Evolutionary conservation across 2,797 vertebrate genomes (phyloP).

Genomic region (Phrynocephalus forsythii): DNA sequence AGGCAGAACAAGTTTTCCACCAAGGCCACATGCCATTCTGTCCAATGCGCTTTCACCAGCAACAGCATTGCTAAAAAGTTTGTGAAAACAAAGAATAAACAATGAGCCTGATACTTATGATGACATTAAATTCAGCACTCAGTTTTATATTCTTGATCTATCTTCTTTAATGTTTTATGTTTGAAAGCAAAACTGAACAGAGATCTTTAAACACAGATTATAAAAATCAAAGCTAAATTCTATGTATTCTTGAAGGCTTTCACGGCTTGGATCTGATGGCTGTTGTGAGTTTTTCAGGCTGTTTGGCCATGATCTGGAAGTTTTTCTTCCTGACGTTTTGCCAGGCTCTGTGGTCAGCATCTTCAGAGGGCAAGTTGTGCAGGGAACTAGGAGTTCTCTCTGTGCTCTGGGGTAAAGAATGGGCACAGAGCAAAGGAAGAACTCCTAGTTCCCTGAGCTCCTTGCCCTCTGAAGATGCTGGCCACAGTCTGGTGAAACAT

Average conservation of each 20-base stretch:
- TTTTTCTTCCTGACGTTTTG: too few species aligned
- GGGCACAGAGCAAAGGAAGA: too few species aligned
- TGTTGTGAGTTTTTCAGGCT: too few species aligned
- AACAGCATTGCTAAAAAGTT: slow-evolving; percentile 89
- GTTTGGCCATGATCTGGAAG: too few species aligned
- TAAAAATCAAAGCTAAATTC: neutral
- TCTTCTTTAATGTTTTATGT: neutral
- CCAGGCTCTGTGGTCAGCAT: too few species aligned
- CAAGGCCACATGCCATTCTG: slow-evolving; percentile 96
- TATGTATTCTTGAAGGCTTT: neutral
- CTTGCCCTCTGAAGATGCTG: too few species aligned
- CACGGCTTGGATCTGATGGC: too few species aligned
- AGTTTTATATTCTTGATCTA: slow-evolving; percentile 3
- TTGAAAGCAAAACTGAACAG: slow-evolving; percentile 13
- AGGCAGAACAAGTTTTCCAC: slow-evolving; percentile 95
- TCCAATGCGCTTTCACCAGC: slow-evolving; percentile 97
- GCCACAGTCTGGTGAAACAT: too few species aligned
- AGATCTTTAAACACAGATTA: neutral
- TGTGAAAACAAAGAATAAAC: slow-evolving; percentile 44
- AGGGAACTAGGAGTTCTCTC: too few species aligned
- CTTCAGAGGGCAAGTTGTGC: too few species aligned
- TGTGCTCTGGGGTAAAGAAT: too few species aligned
- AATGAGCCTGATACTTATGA: neutral
- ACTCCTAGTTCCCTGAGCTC: too few species aligned
- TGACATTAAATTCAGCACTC: neutral